Percentiles rank a stretch among this genome's conserved stretches.
These are phyloP conservation scores for Hippocampus comes DNA, from an alignment of 2,113 vertebrate genomes.

Conservation along the genomic window DNA sequence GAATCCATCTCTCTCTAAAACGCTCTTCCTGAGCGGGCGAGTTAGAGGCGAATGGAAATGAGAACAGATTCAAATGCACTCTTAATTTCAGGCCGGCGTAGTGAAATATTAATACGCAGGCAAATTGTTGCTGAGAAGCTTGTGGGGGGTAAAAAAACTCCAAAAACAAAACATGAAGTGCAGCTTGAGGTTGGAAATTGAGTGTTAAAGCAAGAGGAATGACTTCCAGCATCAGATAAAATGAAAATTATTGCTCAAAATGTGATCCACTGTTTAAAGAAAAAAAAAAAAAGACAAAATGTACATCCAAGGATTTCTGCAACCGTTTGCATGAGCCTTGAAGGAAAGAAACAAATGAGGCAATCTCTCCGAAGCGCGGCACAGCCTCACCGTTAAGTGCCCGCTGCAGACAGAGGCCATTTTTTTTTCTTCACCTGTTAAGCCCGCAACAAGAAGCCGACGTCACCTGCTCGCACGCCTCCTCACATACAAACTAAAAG, in stretches of 20 bases:
- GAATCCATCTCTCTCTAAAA: neutral
- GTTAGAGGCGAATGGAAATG: constrained; percentile 60
- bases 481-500: constrained; percentile 9
- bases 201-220: constrained; percentile 13
- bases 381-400: constrained; percentile 16
- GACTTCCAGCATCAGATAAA: constrained; percentile 17
- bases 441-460: constrained; percentile 20
- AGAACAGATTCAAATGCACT: constrained; percentile 67
- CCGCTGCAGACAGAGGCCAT: constrained; percentile 28
- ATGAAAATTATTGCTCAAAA: neutral
- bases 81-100: constrained; percentile 68
- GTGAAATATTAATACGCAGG: constrained; percentile 73
- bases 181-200: constrained; percentile 28
- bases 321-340: neutral
- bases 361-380: no score
- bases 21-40: constrained; percentile 25
- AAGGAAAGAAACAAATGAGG: neutral
- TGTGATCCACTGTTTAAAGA: neutral
- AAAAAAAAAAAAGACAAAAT: neutral
- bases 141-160: neutral
- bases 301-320: neutral
- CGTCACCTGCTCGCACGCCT: neutral
- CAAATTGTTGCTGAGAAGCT: constrained; percentile 47
- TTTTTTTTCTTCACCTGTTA: constrained; percentile 41
- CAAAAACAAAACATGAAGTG: neutral